These are phyloP conservation scores for Osmoderma eremita DNA, from an alignment of 2,888 invertebrate genomes.

Conservation along the genomic window DNA sequence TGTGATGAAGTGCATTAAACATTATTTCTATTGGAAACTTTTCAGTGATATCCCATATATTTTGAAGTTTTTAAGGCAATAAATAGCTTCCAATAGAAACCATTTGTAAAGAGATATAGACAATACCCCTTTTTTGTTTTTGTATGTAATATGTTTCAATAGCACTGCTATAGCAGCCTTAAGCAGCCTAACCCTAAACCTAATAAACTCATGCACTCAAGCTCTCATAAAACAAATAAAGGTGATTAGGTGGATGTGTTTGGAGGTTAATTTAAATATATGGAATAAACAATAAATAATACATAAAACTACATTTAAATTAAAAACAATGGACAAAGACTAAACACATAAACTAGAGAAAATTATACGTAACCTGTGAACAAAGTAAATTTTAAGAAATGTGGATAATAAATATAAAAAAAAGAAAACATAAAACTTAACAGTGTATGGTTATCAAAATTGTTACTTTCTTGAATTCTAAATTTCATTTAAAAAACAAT, in stretches of 20 bases:
- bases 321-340: constrained; percentile 60
- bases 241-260: constrained; percentile 46
- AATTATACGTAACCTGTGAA: constrained; percentile 33
- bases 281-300: constrained; percentile 45
- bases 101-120: neutral
- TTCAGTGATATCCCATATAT: too few species aligned
- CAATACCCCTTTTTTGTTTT: constrained; percentile 1
- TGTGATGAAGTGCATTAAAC: too few species aligned
- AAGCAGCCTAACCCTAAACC: constrained; percentile 59
- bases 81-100: neutral
- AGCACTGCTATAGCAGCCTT: constrained; percentile 46
- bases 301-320: constrained; percentile 50
- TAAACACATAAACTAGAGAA: constrained; percentile 42
- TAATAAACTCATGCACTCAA: constrained; percentile 61
- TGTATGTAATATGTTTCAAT: neutral
- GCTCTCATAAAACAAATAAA: constrained; percentile 40
- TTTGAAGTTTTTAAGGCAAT: too few species aligned
- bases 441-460: constrained; percentile 45
- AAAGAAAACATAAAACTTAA: constrained; percentile 45
- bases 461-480: constrained; percentile 27
- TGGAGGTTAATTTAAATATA: constrained; percentile 35
- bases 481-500: neutral
- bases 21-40: too few species aligned
- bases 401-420: constrained; percentile 49
- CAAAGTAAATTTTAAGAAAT: constrained; percentile 37